Conservation (phyloP, 1,140 invertebrate genomes). For the Vollenhovia emeryi region DNA sequence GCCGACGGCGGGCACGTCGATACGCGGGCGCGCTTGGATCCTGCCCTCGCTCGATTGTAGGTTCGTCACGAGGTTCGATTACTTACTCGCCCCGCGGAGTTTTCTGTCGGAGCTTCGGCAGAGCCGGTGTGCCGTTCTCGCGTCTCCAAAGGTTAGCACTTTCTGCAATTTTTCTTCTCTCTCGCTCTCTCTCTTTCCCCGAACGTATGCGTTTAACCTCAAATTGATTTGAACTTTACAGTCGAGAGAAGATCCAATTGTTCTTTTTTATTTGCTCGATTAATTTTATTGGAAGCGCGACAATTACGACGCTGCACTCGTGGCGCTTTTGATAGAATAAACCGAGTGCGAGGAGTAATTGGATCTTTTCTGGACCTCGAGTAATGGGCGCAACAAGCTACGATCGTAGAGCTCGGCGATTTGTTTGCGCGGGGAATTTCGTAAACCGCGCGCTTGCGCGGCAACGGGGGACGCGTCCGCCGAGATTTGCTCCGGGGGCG, state of each 20-base stretch:
- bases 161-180: neutral
- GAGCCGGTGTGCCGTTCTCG: neutral
- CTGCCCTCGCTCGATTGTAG: no score
- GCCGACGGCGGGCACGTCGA: no score
- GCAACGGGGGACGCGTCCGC: no score
- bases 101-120: neutral
- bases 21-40: no score
- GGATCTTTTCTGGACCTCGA: no score
- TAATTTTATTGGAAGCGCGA: neutral
- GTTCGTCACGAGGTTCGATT: neutral
- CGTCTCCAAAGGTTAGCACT: neutral
- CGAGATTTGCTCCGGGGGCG: neutral
- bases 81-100: no score
- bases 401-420: neutral
- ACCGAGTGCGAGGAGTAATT: no score
- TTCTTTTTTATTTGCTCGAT: neutral
- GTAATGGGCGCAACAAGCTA: neutral
- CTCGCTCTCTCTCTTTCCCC: neutral
- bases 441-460: constrained; percentile 23
- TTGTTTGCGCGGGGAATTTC: constrained; percentile 3
- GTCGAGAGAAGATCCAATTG: neutral
- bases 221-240: neutral
- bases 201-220: neutral
- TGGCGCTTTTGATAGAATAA: no score
- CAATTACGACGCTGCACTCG: no score